Evolutionary conservation across 2,888 invertebrate species (phyloP).

Genomic region (Euplexia lucipara): DNA sequence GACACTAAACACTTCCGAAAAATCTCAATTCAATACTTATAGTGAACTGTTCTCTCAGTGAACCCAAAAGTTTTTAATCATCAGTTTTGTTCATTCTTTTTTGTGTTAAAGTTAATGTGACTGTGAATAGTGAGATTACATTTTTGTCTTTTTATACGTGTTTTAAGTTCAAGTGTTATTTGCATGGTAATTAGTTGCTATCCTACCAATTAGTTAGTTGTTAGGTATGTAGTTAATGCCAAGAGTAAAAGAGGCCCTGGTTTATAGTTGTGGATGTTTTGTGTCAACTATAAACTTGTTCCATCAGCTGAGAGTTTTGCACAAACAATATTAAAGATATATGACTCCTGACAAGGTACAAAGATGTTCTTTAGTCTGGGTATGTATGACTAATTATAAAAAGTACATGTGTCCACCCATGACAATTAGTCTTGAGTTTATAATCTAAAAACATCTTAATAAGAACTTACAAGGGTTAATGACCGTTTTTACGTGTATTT

Average conservation of each 20-base stretch:
- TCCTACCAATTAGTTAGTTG: slow-evolving; percentile 72
- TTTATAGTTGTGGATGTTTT: slow-evolving; percentile 10
- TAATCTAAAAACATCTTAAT: slow-evolving; percentile 16
- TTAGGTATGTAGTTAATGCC: slow-evolving; percentile 81
- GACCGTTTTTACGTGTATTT: slow-evolving; percentile 40
- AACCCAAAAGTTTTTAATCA: slow-evolving; percentile 19
- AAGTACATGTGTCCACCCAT: slow-evolving; percentile 15
- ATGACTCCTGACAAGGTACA: slow-evolving; percentile 15
- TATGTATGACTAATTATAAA: slow-evolving; percentile 49
- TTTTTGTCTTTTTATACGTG: slow-evolving; percentile 62
- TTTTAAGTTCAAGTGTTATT: slow-evolving; percentile 72
- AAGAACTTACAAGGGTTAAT: slow-evolving; percentile 37
- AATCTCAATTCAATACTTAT: slow-evolving; percentile 37
- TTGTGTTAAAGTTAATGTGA: slow-evolving; percentile 31
- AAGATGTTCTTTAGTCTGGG: slow-evolving; percentile 22
- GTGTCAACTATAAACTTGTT: slow-evolving; percentile 11
- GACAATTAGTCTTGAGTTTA: slow-evolving; percentile 26
- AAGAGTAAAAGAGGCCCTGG: slow-evolving; percentile 66
- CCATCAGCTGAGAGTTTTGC: slow-evolving; percentile 33
- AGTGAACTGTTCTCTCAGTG: slow-evolving; percentile 31
- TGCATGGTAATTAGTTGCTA: slow-evolving; percentile 78
- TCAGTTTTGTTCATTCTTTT: slow-evolving; percentile 8
- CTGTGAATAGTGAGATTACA: slow-evolving; percentile 51
- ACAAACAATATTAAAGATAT: slow-evolving; percentile 2
- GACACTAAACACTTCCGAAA: slow-evolving; percentile 47